A percentile compares a stretch with the other conserved stretches of the same genome.
phyloP scores from a whole-genome alignment of 1,140 invertebrate genomes.

The Bradysia coprophila region DNA sequence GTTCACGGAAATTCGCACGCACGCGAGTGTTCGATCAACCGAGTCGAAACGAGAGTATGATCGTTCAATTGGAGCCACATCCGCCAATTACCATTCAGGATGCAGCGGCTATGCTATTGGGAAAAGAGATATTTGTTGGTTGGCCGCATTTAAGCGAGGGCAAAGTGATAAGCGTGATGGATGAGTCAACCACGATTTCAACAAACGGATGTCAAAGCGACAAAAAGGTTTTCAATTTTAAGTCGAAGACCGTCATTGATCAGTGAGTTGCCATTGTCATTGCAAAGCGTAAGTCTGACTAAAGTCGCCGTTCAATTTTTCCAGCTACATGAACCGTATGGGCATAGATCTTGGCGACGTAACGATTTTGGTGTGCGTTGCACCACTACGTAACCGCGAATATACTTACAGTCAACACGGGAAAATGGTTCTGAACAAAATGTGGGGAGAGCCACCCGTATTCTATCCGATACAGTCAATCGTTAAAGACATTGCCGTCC shows the following conservation, averaged over 20 bases:
- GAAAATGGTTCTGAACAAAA: constrained; percentile 10
- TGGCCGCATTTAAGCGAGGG: constrained; percentile 82
- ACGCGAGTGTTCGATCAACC: constrained; percentile 77
- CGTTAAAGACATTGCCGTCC: constrained; percentile 36
- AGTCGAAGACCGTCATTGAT: no score
- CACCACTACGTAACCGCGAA: constrained; percentile 45
- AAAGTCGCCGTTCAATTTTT: constrained; percentile 13
- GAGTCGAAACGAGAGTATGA: constrained; percentile 64
- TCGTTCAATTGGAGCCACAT: constrained; percentile 19
- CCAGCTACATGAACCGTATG: constrained; percentile 38
- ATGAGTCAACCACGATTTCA: constrained; percentile 7
- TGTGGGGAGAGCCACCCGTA: constrained; percentile 10
- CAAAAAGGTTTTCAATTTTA: no score
- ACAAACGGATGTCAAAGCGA: no score
- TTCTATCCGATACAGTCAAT: constrained; percentile 50
- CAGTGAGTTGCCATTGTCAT: constrained; percentile 11
- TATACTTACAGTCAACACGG: constrained; percentile 31
- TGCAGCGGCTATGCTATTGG: constrained; percentile 42
- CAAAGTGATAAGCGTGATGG: constrained; percentile 19
- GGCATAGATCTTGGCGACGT: constrained; percentile 60
- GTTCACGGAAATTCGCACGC: constrained; percentile 20
- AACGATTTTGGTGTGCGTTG: constrained; percentile 50
- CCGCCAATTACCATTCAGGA: constrained; percentile 27
- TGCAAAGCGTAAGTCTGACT: no score
- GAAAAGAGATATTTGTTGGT: constrained; percentile 53